A percentile compares a stretch with the other conserved stretches of the same genome.
phyloP scores from a whole-genome alignment of 2,113 vertebrate species.

The Tachysurus fulvidraco region DNA sequence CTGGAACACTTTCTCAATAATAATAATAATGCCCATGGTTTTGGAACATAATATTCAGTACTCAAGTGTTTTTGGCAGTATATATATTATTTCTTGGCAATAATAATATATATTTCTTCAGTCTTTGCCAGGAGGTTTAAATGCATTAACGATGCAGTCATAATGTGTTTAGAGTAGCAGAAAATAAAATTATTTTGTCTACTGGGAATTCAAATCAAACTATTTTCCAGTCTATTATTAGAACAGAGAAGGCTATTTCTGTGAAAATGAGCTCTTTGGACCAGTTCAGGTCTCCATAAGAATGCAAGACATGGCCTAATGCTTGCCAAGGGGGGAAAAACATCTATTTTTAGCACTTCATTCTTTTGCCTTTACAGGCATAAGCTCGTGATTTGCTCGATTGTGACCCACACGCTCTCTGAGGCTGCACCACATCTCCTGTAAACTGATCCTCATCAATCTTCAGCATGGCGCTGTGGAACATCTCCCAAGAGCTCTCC shows the following conservation, averaged over 20 bases:
- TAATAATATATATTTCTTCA: not conserved
- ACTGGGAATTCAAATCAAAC: not conserved
- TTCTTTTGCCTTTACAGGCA: slow-evolving; percentile 44
- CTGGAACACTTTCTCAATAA: not conserved
- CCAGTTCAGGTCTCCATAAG: slow-evolving; percentile 23
- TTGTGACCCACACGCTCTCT: not conserved
- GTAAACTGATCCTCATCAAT: slow-evolving; percentile 24
- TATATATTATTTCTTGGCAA: too few species aligned
- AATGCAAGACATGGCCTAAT: slow-evolving; percentile 20
- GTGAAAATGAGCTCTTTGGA: slow-evolving; percentile 63
- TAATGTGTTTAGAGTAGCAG: not conserved
- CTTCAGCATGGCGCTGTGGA: not conserved
- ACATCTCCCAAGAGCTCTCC: slow-evolving; percentile 9
- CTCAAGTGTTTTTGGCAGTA: not conserved
- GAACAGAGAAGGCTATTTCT: slow-evolving; percentile 67
- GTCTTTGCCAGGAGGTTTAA: not conserved
- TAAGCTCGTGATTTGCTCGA: slow-evolving; percentile 1
- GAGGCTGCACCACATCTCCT: slow-evolving; percentile 9
- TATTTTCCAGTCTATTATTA: slow-evolving; percentile 55
- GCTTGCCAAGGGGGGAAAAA: not conserved
- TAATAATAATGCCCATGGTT: not conserved
- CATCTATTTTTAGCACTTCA: slow-evolving; percentile 37
- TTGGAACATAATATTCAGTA: not conserved
- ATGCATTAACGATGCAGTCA: not conserved
- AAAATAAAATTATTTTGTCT: not conserved